Evolutionary conservation across 1,140 invertebrate genomes (phyloP).

Genomic region (Musca vetustissima): DNA sequence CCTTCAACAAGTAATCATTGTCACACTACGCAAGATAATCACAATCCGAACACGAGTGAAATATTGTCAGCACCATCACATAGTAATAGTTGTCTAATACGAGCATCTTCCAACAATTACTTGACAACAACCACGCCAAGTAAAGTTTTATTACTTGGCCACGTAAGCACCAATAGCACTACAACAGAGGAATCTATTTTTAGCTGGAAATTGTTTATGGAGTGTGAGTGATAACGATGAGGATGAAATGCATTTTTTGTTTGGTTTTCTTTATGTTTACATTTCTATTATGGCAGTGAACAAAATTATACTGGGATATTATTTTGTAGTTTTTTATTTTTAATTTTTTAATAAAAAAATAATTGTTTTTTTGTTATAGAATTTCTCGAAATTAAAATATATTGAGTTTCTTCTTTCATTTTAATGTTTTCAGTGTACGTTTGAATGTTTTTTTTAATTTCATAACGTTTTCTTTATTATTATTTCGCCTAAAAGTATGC

Average conservation of each 20-base stretch:
- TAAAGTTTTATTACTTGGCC: background rate
- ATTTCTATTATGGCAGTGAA: no score
- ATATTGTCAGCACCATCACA: background rate
- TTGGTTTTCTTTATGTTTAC: no score
- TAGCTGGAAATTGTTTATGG: slow-evolving; percentile 50
- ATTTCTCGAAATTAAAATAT: background rate
- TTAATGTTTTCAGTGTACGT: slow-evolving; percentile 43
- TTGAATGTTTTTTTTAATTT: background rate
- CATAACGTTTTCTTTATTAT: background rate
- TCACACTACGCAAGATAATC: background rate
- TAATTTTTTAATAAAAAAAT: background rate
- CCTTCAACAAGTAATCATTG: background rate
- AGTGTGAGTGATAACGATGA: slow-evolving; percentile 53
- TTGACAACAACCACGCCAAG: no score
- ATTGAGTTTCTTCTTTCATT: background rate
- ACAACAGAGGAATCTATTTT: slow-evolving; percentile 12
- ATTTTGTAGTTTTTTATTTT: slow-evolving; percentile 15
- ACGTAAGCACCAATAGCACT: background rate
- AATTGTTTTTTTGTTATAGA: background rate
- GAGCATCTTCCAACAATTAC: slow-evolving; percentile 1
- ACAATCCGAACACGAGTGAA: background rate
- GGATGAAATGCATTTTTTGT: background rate
- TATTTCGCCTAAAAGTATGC: slow-evolving; percentile 10
- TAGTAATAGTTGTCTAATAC: no score
- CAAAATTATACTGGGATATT: no score